A percentile compares a stretch with the other conserved stretches of the same genome.
These are phyloP conservation scores for Tethea ocularis DNA, from an alignment of 2,888 invertebrate genomes.

Conservation along the genomic window DNA sequence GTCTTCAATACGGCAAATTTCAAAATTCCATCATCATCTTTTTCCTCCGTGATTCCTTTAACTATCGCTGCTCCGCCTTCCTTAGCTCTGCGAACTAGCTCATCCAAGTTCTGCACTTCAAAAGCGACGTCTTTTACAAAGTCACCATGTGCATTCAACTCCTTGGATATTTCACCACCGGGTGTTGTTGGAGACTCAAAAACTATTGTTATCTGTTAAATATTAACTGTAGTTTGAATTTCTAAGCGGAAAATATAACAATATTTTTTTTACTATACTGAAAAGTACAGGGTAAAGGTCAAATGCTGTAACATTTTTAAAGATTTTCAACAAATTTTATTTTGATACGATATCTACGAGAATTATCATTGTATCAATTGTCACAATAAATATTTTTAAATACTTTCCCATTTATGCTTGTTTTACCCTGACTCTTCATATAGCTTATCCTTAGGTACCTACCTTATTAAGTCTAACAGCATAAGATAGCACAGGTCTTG, in stretches of 20 bases:
- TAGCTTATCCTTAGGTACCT: constrained; percentile 38
- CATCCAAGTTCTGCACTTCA: constrained; percentile 94
- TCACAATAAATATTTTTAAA: no score
- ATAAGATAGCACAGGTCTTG: constrained; percentile 89
- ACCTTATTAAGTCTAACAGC: constrained; percentile 95
- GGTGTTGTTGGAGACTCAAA: constrained; percentile 93
- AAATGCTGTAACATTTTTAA: no score
- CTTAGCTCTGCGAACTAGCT: constrained; percentile 91
- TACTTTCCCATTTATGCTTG: no score
- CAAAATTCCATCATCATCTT: constrained; percentile 91
- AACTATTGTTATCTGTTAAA: constrained; percentile 91
- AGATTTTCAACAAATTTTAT: no score
- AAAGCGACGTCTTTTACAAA: constrained; percentile 98
- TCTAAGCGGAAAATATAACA: no score
- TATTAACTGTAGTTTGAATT: neutral
- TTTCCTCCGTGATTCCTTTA: constrained; percentile 92
- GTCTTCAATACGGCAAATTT: constrained; percentile 95
- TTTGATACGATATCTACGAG: no score
- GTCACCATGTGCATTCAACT: constrained; percentile 94
- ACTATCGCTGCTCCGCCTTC: constrained; percentile 93
- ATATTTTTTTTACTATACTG: no score
- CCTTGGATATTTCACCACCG: constrained; percentile 87
- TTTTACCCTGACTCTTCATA: no score
- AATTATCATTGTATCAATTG: no score
- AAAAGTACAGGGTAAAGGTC: no score